Percentiles rank a stretch among this genome's conserved stretches.
phyloP scores from a whole-genome alignment of 2,888 invertebrate species.

The Thecophora atra region DNA sequence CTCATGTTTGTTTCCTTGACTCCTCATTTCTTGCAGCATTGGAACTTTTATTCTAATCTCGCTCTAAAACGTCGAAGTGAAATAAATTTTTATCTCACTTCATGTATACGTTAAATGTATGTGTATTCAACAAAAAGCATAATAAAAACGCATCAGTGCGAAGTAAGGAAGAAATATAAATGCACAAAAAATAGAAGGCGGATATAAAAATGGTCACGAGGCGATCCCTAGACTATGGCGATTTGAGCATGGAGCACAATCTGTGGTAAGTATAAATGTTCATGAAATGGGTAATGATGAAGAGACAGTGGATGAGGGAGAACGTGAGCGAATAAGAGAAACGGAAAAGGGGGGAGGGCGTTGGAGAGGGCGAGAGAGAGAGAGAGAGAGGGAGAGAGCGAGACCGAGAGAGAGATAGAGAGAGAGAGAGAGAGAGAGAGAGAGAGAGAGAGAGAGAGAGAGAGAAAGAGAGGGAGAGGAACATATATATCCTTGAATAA shows the following conservation, averaged over 20 bases:
- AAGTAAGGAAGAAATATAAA: background rate
- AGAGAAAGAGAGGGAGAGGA: too few relatives aligned
- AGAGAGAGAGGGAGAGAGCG: too few relatives aligned
- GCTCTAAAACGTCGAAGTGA: constrained; percentile 39
- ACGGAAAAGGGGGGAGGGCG: too few relatives aligned
- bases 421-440: too few relatives aligned
- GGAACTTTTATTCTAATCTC: constrained; percentile 40
- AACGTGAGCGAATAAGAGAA: too few relatives aligned
- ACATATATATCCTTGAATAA: too few relatives aligned
- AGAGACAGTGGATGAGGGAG: too few relatives aligned
- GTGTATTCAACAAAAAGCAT: constrained; percentile 1
- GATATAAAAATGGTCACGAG: background rate
- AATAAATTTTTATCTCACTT: constrained; percentile 43
- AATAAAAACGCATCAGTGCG: constrained; percentile 22
- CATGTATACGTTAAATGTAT: background rate
- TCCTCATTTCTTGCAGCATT: constrained; percentile 1
- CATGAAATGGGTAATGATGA: too few relatives aligned
- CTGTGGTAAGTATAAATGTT: background rate
- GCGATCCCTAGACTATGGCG: background rate
- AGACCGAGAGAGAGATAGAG: too few relatives aligned
- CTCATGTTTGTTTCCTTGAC: background rate
- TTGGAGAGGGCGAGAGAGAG: too few relatives aligned
- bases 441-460: too few relatives aligned
- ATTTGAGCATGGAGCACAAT: background rate
- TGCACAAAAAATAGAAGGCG: background rate